phyloP scores from a whole-genome alignment of 2,888 invertebrate species.

The Elegia similella region DNA sequence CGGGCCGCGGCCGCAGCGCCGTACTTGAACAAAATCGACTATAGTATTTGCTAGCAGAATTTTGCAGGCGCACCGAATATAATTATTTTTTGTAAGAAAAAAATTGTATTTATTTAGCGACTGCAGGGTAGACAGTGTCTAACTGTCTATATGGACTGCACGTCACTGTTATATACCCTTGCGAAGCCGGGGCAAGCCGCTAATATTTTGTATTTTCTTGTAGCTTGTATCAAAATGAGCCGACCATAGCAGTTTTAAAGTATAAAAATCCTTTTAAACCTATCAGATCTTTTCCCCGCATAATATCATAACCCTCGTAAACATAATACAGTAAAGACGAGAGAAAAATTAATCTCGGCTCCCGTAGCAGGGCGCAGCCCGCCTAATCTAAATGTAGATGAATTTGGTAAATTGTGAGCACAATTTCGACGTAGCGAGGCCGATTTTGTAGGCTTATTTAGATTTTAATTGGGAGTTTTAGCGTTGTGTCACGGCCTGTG shows the following conservation, averaged over 20 bases:
- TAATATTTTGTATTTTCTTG: too few relatives aligned
- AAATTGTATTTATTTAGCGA: too few relatives aligned
- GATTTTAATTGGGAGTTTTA: conserved; percentile 46
- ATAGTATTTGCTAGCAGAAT: too few relatives aligned
- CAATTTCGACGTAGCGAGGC: conserved; percentile 35
- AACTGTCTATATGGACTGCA: too few relatives aligned
- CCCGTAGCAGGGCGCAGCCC: conserved; percentile 36
- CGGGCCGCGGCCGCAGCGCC: too few relatives aligned
- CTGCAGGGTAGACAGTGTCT: too few relatives aligned
- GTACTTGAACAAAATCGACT: too few relatives aligned
- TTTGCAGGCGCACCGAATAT: too few relatives aligned
- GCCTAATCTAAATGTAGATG: conserved; percentile 50
- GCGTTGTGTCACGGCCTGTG: conserved; percentile 19
- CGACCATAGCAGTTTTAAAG: not conserved
- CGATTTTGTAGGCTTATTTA: conserved; percentile 36
- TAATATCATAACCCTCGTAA: conserved; percentile 32
- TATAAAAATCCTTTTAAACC: conserved; percentile 20
- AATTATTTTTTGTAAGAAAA: too few relatives aligned
- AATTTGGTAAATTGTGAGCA: conserved; percentile 36
- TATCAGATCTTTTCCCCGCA: conserved; percentile 14
- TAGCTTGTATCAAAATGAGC: too few relatives aligned
- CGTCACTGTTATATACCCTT: too few relatives aligned
- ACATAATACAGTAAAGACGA: conserved; percentile 31
- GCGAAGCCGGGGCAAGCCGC: too few relatives aligned
- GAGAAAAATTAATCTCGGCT: conserved; percentile 32